Evolutionary conservation across 64 coral and sea anemone genomes (phyloP).

Genomic region (Pocillopora damicornis): DNA sequence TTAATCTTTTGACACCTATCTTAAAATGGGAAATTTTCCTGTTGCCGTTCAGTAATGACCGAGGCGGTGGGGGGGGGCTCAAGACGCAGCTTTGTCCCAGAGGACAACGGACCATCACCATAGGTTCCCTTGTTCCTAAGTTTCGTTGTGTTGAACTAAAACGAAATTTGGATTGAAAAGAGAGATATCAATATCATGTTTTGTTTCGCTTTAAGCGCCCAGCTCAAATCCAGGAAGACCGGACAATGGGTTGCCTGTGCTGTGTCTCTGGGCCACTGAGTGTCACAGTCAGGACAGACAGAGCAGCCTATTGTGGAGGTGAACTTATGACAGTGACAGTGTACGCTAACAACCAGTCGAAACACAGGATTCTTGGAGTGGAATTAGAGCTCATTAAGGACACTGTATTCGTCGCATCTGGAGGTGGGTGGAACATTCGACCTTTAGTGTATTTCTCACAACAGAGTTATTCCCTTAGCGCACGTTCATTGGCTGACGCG

Average conservation of each 20-base stretch:
- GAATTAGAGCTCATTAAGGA: conserved; percentile 66
- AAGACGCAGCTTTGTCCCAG: no score
- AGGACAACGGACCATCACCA: no score
- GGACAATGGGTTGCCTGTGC: conserved; percentile 58
- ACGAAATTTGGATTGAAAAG: no score
- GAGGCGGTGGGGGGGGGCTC: no score
- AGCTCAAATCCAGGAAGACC: conserved; percentile 65
- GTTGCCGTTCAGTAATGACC: no score
- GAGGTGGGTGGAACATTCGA: conserved; percentile 32
- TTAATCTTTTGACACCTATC: no score
- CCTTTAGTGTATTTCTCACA: not conserved
- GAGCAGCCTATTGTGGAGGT: conserved; percentile 70
- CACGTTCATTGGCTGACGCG: no score
- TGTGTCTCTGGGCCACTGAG: conserved; percentile 70
- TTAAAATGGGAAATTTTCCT: no score
- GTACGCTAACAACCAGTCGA: conserved; percentile 83
- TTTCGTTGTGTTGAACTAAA: no score
- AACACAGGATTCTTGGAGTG: conserved; percentile 68
- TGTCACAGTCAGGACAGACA: conserved; percentile 72
- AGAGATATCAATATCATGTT: not conserved
- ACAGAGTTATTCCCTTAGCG: no score
- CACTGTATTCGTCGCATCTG: conserved; percentile 58
- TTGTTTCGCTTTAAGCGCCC: conserved; percentile 36
- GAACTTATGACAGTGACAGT: conserved; percentile 74
- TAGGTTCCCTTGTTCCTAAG: no score